A percentile compares a stretch with the other conserved stretches of the same genome.
Conservation (phyloP, 2,113 vertebrate species). For the Conger conger region DNA sequence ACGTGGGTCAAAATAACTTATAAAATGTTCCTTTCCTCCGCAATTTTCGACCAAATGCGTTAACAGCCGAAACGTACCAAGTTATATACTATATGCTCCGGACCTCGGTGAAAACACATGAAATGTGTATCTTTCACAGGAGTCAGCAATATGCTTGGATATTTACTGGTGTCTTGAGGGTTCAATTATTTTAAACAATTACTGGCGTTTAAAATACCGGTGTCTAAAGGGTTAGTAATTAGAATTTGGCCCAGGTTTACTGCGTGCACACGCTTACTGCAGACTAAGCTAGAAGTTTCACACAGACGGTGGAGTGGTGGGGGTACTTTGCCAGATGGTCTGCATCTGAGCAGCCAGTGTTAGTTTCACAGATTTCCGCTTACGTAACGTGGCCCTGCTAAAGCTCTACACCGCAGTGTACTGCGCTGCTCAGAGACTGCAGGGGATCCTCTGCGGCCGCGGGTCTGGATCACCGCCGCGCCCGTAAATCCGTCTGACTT, state of each 20-base stretch:
- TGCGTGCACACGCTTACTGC: background rate
- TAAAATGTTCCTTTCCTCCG: too few relatives aligned
- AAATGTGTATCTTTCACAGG: too few relatives aligned
- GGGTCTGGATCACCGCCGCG: background rate
- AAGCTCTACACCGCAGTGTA: too few relatives aligned
- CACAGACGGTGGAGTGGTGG: background rate
- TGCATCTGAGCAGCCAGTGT: background rate
- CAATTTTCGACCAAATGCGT: too few relatives aligned
- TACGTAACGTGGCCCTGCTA: background rate
- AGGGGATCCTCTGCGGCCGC: background rate
- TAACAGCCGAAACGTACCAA: too few relatives aligned
- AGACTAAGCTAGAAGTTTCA: background rate
- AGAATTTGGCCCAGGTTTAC: background rate
- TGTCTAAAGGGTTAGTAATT: background rate
- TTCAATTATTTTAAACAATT: too few relatives aligned
- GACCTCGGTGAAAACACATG: too few relatives aligned
- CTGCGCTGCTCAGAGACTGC: background rate
- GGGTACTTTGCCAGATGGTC: background rate
- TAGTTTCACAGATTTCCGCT: conserved; percentile 5
- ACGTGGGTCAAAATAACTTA: too few relatives aligned
- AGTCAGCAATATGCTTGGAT: too few relatives aligned
- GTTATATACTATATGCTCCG: too few relatives aligned
- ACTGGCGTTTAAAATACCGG: too few relatives aligned
- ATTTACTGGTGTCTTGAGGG: background rate
- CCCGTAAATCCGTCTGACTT: background rate